Conservation (phyloP, 1,140 invertebrate species). For the Drosophila arawakana region DNA sequence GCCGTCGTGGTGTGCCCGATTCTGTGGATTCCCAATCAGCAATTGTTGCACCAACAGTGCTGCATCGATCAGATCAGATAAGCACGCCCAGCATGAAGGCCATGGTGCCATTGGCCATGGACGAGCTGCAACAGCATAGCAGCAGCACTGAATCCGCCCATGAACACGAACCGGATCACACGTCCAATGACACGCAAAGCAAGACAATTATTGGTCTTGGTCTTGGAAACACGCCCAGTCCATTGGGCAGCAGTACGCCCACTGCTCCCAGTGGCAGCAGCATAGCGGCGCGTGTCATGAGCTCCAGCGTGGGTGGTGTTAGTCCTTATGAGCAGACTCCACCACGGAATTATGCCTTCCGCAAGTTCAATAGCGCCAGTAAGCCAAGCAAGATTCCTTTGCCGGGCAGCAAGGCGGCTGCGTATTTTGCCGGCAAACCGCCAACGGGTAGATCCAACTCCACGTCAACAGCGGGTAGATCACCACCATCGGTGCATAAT, state of each 20-base stretch:
- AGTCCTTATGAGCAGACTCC: conserved; percentile 71
- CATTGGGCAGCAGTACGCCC: conserved; percentile 85
- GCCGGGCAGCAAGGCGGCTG: conserved; percentile 85
- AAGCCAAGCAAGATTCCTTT: conserved; percentile 90
- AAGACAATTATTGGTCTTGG: conserved; percentile 58
- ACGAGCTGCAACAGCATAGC: conserved; percentile 86
- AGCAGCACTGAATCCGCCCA: conserved; percentile 88
- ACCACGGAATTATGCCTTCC: conserved; percentile 55
- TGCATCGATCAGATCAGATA: conserved; percentile 73
- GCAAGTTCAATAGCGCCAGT: conserved; percentile 84
- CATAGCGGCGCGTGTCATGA: conserved; percentile 73
- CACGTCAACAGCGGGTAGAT: conserved; percentile 60
- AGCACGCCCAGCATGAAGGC: conserved; percentile 86
- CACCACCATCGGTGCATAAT: conserved; percentile 77
- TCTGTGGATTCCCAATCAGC: conserved; percentile 60
- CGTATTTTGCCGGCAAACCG: conserved; percentile 85
- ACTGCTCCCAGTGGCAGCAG: conserved; percentile 81
- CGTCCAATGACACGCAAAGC: conserved; percentile 52
- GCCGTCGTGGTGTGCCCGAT: conserved; percentile 70
- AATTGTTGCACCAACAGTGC: conserved; percentile 47
- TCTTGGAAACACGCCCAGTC: conserved; percentile 35
- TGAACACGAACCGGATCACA: conserved; percentile 84
- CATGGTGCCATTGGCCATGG: conserved; percentile 86
- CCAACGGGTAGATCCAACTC: conserved; percentile 80
- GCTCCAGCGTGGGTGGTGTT: conserved; percentile 75